These are phyloP conservation scores for Mesoclemmys tuberculata DNA, from an alignment of 2,113 vertebrate genomes.

Conservation along the genomic window DNA sequence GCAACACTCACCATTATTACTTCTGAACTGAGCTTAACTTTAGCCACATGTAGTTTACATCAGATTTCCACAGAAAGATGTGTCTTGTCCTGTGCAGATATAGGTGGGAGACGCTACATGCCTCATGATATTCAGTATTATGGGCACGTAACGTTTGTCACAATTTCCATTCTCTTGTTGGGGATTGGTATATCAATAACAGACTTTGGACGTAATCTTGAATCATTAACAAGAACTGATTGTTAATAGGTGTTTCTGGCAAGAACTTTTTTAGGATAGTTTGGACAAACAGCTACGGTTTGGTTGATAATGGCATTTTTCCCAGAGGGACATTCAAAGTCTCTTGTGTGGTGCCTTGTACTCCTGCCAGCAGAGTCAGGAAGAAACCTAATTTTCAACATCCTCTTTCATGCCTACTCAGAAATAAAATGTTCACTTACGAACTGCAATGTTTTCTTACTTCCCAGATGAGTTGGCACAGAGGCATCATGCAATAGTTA, in stretches of 20 bases:
- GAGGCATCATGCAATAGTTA: background rate
- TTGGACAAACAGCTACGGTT: conserved; percentile 29
- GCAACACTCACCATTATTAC: background rate
- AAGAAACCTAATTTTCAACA: conserved; percentile 47
- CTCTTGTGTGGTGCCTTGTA: conserved; percentile 33
- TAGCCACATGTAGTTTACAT: background rate
- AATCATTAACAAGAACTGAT: conserved; percentile 68
- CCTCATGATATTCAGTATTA: background rate
- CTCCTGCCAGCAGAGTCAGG: conserved; percentile 21
- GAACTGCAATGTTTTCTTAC: background rate
- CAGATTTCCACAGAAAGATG: conserved; percentile 4
- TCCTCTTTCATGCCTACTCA: conserved; percentile 26
- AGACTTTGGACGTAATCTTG: conserved; percentile 63
- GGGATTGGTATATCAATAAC: conserved; percentile 41
- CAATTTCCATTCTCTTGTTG: background rate
- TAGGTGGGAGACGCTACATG: background rate
- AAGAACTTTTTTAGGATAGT: conserved; percentile 44
- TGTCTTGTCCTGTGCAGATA: background rate
- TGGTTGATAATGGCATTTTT: conserved; percentile 33
- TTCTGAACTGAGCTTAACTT: background rate
- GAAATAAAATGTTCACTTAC: conserved; percentile 26
- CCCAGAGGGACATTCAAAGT: conserved; percentile 48
- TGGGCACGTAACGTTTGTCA: background rate
- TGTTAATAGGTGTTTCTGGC: conserved; percentile 72
- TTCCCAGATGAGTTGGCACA: background rate